These are phyloP conservation scores for Calliphora vomitoria DNA, from an alignment of 2,888 invertebrate species.

Conservation along the genomic window DNA sequence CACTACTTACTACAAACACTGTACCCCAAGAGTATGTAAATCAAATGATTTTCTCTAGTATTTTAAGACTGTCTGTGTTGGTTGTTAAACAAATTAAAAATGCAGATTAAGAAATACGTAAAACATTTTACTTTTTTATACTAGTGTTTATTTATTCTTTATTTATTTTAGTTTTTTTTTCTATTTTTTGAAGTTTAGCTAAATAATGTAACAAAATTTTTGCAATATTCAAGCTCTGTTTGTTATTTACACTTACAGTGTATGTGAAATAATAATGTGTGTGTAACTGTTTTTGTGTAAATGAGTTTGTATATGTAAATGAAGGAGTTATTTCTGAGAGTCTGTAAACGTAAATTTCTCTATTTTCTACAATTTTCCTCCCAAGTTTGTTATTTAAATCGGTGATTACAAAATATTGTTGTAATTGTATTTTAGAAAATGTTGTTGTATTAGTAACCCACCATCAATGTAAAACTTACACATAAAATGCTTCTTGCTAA, in stretches of 20 bases:
- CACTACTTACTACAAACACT: neutral
- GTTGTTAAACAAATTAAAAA: constrained; percentile 57
- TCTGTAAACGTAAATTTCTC: constrained; percentile 13
- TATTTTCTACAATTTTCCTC: neutral
- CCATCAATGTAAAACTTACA: neutral
- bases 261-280: neutral
- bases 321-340: constrained; percentile 5
- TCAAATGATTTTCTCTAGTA: constrained; percentile 41
- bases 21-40: constrained; percentile 20
- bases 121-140: constrained; percentile 7
- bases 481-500: too few species aligned
- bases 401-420: constrained; percentile 36
- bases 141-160: neutral
- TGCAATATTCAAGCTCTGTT: constrained; percentile 21
- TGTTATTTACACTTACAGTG: neutral
- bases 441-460: neutral
- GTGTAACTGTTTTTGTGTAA: neutral
- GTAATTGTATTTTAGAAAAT: neutral
- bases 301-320: neutral
- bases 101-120: constrained; percentile 57
- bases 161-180: neutral
- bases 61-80: constrained; percentile 13
- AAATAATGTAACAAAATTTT: constrained; percentile 35
- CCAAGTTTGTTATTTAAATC: constrained; percentile 31
- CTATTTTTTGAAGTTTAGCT: neutral